Base-by-base conservation (phyloP, 2,888 invertebrate genomes). In the Sepiola atlantica region DNA sequence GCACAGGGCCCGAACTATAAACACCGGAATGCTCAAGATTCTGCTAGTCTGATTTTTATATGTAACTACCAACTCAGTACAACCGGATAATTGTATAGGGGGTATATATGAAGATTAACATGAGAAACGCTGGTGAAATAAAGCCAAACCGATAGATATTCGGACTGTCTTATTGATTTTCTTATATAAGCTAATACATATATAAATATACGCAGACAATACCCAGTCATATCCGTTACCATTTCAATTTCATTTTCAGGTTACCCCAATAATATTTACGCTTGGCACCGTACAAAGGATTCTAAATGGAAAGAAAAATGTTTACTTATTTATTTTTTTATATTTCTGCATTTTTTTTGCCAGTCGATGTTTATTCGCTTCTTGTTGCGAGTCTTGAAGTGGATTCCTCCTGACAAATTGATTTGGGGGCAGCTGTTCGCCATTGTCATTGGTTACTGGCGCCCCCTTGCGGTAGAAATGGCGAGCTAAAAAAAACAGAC, bases 361-460 rank as follows among this genome's bases (percentile, higher is more conserved):
- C 77, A 77, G 28, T 28, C 77, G 18, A 77, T 77, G 77, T 77
- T 77, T 77, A 77, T 77, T n/a, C n/a, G 77, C 77, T 77, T 28
- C 77, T 77, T 61, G 61, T 61, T 61, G 61, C 24, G 24, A 61
- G 61, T 24, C 61, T 61, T 77, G 77, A 77, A 77, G 77, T n/a
- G 77, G 77, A 77, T 77, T n/a, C 77, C 77, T 77, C n/a, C 77
- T 77, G 77, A 77, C 77, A 77, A 77, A 77, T 77, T 77, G 77
- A 77, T 77, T 77, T n/a, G 77, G 77, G 77, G 77, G 77, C 77
- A 77, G 77, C 77, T 77, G 77, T 77, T 77, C n/a, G 77, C 77
- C n/a, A 77, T 77, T 77, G 77, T 77, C 77, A 77, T 77, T 28
- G n/a, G 77, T 77, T 77, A n/a, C n/a, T 77, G 77, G 77, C 77